A percentile compares a stretch with the other conserved stretches of the same genome.
These are phyloP conservation scores for Willisornis vidua DNA, from an alignment of 2,113 vertebrate species.

Conservation along the genomic window DNA sequence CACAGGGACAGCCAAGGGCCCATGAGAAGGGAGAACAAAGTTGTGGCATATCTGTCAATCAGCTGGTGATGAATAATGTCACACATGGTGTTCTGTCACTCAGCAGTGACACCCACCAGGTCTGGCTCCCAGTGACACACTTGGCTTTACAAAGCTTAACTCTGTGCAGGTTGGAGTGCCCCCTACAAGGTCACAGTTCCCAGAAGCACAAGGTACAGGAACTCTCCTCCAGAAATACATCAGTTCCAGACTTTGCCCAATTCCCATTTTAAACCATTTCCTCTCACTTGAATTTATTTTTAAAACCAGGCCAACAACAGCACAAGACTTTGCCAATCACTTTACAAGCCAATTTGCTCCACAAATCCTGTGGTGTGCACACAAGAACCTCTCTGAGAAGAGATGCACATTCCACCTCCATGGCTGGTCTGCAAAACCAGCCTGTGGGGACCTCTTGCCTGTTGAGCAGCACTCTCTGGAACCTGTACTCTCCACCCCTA, in stretches of 20 bases:
- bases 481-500: background rate
- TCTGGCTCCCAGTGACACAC: fast-evolving
- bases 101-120: fast-evolving
- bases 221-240: background rate
- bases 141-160: background rate
- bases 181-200: background rate
- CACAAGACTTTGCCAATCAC: background rate
- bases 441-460: background rate
- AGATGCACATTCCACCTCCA: background rate
- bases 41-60: fast-evolving
- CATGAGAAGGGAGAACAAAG: background rate
- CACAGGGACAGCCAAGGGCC: background rate
- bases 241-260: background rate
- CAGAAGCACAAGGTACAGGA: background rate
- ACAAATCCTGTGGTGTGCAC: fast-evolving
- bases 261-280: background rate
- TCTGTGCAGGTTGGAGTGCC: fast-evolving
- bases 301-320: background rate
- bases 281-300: slow-evolving; percentile 6
- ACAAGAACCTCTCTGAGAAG: background rate
- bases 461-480: background rate
- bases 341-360: background rate
- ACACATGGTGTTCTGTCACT: background rate
- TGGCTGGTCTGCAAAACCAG: background rate
- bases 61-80: background rate